Evolutionary conservation across 2,888 invertebrate genomes (phyloP), one percentile per base, ranked within the genome.

Genomic region (Hypselothyrea guttata): DNA sequence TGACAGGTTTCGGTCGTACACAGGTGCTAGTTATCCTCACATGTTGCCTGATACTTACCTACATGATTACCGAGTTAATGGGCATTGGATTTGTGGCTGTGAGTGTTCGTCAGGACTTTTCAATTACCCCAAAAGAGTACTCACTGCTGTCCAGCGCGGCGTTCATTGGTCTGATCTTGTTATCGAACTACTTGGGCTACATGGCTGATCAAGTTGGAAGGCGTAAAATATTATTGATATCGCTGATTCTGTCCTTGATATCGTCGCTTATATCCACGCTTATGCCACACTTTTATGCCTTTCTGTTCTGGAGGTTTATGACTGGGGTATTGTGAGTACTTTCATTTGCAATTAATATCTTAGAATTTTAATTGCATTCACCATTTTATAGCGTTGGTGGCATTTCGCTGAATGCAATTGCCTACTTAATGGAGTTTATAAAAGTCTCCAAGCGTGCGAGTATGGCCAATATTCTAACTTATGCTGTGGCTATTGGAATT

Each of bases 1-100:
- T 3, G 5, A 22, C 35, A 72, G 71, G 71, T 0, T 73, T 73
- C 42, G 71, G 71, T 1, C 73, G 61, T 2, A 54, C 65, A 44
- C 71, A 72, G 4, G 15, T 35, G 1, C 13, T 35, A 7, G 3
- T 35, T 3, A 0, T 15, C 1, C 3, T 15, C 0, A 1, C 16
- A 8, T 34, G 34, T 11, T 13, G 12, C 7, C 12, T 11, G 11
- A 7, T 7, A 4, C 5, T 7, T 7, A 7, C 2, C 13, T 35
- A 35, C 9, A 1, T 15, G 13, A 15, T 13, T 4, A 35, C 7
- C 15, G 35, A 35, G 9, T 0, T 35, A 8, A 7, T 16, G n/a
- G 15, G 35, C 9, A 13, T 35, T 15, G 8, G 13, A 5, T 4
- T 35, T 0, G 8, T 35, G 9, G 13, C 35, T 4, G 7, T 35